Evolutionary conservation across 2,888 invertebrate genomes (phyloP).

Genomic region (Gymnosoma rotundatum): DNA sequence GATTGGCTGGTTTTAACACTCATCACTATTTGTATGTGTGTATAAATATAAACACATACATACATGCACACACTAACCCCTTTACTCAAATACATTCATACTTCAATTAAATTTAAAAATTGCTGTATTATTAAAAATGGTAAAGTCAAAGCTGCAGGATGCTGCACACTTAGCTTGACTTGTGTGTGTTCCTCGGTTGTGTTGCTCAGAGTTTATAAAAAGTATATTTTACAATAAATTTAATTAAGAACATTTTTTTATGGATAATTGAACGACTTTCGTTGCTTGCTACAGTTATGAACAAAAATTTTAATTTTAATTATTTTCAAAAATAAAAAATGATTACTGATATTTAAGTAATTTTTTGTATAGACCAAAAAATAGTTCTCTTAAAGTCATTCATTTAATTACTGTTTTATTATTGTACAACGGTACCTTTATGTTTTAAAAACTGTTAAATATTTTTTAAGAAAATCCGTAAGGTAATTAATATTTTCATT

Average conservation of each 20-base stretch:
- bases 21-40: constrained; percentile 27
- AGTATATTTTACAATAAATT: constrained; percentile 33
- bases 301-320: neutral
- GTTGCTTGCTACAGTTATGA: neutral
- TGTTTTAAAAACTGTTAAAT: too few species aligned
- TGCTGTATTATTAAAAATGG: constrained; percentile 43
- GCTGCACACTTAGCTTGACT: neutral
- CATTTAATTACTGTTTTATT: too few species aligned
- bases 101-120: constrained; percentile 35
- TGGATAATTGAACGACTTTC: neutral
- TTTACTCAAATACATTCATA: constrained; percentile 23
- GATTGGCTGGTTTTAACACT: constrained; percentile 56
- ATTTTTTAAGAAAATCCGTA: too few species aligned
- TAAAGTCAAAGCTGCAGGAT: constrained; percentile 29
- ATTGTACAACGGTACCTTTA: too few species aligned
- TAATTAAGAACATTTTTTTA: constrained; percentile 1
- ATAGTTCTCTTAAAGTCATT: too few species aligned
- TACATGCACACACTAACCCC: constrained; percentile 8
- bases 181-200: constrained; percentile 23
- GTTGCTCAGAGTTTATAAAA: constrained; percentile 63
- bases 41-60: neutral
- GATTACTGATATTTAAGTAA: too few species aligned
- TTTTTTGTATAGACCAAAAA: too few species aligned
- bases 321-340: too few species aligned
- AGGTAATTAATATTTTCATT: too few species aligned